These are phyloP conservation scores for Ictalurus punctatus DNA, from an alignment of 2,113 vertebrate genomes.

Conservation along the genomic window DNA sequence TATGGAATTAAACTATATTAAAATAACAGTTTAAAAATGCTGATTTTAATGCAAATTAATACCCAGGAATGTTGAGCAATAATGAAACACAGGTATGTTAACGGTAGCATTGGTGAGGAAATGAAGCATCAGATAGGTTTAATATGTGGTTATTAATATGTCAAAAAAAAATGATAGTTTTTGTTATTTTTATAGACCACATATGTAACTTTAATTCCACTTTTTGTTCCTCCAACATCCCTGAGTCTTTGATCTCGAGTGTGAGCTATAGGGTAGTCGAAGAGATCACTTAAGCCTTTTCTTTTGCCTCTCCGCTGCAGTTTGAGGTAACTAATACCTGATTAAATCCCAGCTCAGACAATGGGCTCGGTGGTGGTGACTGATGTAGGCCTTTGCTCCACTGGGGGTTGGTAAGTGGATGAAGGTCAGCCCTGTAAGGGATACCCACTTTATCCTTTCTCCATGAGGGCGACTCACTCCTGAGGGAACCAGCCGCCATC, in stretches of 20 bases:
- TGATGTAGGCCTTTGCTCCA: constrained; percentile 87
- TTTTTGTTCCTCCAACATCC: constrained; percentile 20
- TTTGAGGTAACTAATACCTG: constrained; percentile 87
- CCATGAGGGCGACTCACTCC: constrained; percentile 92
- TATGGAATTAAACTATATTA: background rate
- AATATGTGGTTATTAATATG: background rate
- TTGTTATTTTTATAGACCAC: background rate
- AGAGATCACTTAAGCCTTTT: constrained; percentile 50
- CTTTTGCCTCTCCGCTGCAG: constrained; percentile 68
- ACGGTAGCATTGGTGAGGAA: background rate
- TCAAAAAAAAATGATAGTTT: background rate
- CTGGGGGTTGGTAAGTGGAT: constrained; percentile 81
- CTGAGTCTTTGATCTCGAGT: constrained; percentile 48
- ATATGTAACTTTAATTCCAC: constrained; percentile 37
- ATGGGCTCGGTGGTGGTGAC: constrained; percentile 86
- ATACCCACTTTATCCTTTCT: constrained; percentile 92
- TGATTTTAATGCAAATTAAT: background rate
- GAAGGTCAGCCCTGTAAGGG: constrained; percentile 96
- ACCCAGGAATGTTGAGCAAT: background rate
- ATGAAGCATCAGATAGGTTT: background rate
- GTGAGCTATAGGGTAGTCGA: constrained; percentile 52
- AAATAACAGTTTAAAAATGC: background rate
- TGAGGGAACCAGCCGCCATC: constrained; percentile 85
- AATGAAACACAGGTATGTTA: background rate
- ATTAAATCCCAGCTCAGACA: constrained; percentile 87